Conservation (phyloP, 2,113 vertebrate genomes). For the Verasper variegatus region DNA sequence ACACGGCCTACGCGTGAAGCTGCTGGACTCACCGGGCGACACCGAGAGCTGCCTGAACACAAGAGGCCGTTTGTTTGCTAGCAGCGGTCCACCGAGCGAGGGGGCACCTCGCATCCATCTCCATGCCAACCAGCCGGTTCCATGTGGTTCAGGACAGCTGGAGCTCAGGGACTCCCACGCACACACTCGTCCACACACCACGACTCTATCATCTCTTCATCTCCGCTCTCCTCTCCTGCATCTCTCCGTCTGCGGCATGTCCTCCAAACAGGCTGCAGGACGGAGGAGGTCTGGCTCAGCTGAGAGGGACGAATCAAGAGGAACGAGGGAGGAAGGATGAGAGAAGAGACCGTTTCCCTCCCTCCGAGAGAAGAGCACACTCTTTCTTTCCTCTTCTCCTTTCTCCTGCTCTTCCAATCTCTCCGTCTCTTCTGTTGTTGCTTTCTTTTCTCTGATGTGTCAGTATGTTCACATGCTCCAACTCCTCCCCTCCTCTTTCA, state of each 20-base stretch:
- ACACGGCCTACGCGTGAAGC: slow-evolving; percentile 11
- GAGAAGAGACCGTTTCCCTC: neutral
- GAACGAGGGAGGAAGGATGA: slow-evolving; percentile 4
- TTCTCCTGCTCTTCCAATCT: slow-evolving; percentile 25
- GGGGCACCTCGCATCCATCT: slow-evolving; percentile 49
- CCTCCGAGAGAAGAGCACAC: slow-evolving; percentile 9
- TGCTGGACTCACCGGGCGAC: slow-evolving; percentile 1
- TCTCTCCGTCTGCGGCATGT: slow-evolving; percentile 6
- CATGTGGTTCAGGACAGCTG: slow-evolving; percentile 40
- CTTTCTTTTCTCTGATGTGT: slow-evolving; percentile 58
- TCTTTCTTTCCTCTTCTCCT: slow-evolving; percentile 15
- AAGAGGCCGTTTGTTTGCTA: slow-evolving; percentile 51
- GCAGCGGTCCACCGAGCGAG: slow-evolving; percentile 45
- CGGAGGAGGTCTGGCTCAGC: slow-evolving; percentile 21
- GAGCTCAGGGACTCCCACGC: slow-evolving; percentile 16
- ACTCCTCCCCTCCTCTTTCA: slow-evolving; percentile 57
- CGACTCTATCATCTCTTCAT: slow-evolving; percentile 34
- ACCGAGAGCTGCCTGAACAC: slow-evolving; percentile 11
- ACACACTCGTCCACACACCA: slow-evolving; percentile 6
- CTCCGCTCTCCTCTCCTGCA: neutral
- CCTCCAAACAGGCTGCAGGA: slow-evolving; percentile 3
- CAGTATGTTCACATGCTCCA: slow-evolving; percentile 60
- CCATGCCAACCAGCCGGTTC: slow-evolving; percentile 52
- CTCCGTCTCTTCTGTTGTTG: slow-evolving; percentile 31
- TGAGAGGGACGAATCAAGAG: neutral